Conservation (phyloP, 2,797 vertebrate genomes). For the Pelochelys cantorii region DNA sequence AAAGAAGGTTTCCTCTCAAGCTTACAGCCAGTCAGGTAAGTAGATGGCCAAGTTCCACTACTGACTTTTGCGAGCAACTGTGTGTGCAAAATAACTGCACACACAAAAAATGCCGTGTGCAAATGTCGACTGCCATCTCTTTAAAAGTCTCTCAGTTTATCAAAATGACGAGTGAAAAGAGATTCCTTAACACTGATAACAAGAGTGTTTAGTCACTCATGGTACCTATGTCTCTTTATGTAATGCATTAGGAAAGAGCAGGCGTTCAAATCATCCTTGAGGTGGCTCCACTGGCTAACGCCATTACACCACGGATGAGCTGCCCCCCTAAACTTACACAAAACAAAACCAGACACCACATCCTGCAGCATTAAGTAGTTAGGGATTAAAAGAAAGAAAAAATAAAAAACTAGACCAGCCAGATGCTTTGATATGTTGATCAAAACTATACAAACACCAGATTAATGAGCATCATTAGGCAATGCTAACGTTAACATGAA, state of each 20-base stretch:
- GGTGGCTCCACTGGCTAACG: background rate
- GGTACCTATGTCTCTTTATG: background rate
- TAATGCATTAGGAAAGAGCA: background rate
- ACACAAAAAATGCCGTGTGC: background rate
- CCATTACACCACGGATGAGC: background rate
- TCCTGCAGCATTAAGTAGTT: background rate
- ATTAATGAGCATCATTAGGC: slow-evolving; percentile 38
- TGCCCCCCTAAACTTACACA: background rate
- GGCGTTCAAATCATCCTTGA: too few species aligned
- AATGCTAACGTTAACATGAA: slow-evolving; percentile 21
- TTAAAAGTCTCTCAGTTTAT: background rate
- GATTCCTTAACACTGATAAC: background rate
- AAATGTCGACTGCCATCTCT: background rate
- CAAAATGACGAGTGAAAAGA: background rate
- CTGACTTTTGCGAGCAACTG: background rate
- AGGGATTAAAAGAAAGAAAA: slow-evolving; percentile 40
- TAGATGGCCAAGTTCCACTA: background rate
- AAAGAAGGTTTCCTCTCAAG: background rate
- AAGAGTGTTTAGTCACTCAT: background rate
- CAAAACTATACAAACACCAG: slow-evolving; percentile 20
- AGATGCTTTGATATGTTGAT: slow-evolving; percentile 37
- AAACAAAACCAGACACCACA: slow-evolving; percentile 13
- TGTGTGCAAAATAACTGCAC: background rate
- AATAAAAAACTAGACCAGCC: slow-evolving; percentile 7
- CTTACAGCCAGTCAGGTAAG: background rate